Evolutionary conservation across 2,888 invertebrate species (phyloP).

Genomic region (Chrysotoxum bicinctum): DNA sequence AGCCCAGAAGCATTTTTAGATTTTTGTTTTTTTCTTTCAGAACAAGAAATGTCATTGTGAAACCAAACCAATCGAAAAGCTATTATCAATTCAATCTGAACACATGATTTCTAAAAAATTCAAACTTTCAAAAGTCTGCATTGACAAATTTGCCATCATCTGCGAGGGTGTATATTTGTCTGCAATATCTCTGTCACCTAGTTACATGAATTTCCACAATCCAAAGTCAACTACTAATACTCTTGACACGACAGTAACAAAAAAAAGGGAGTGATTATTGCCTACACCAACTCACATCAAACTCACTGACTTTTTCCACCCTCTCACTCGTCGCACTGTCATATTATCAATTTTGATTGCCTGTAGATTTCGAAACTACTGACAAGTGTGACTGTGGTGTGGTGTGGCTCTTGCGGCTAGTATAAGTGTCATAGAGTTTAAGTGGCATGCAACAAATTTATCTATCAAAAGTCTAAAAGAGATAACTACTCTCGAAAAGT

Average conservation of each 20-base stretch:
- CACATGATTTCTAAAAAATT: neutral
- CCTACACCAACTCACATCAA: constrained; percentile 16
- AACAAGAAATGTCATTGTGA: no score
- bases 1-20: no score
- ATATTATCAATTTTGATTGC: constrained; percentile 37
- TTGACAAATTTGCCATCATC: constrained; percentile 30
- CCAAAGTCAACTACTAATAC: constrained; percentile 11
- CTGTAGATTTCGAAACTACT: constrained; percentile 50
- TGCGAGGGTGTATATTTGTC: constrained; percentile 24
- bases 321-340: neutral
- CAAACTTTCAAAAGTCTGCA: constrained; percentile 5
- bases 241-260: constrained; percentile 37
- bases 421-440: constrained; percentile 11
- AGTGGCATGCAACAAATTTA: constrained; percentile 45
- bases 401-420: no score
- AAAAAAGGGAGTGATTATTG: constrained; percentile 32
- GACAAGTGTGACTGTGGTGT: constrained; percentile 41
- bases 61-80: no score
- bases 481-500: constrained; percentile 18
- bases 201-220: constrained; percentile 1
- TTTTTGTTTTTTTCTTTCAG: no score
- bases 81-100: neutral
- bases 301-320: constrained; percentile 1
- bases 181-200: neutral
- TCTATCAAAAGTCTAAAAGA: constrained; percentile 20